A percentile compares a stretch with the other conserved stretches of the same genome.
These are phyloP conservation scores for Ditylenchus dipsaci DNA, from an alignment of 1,140 invertebrate genomes.

Conservation along the genomic window DNA sequence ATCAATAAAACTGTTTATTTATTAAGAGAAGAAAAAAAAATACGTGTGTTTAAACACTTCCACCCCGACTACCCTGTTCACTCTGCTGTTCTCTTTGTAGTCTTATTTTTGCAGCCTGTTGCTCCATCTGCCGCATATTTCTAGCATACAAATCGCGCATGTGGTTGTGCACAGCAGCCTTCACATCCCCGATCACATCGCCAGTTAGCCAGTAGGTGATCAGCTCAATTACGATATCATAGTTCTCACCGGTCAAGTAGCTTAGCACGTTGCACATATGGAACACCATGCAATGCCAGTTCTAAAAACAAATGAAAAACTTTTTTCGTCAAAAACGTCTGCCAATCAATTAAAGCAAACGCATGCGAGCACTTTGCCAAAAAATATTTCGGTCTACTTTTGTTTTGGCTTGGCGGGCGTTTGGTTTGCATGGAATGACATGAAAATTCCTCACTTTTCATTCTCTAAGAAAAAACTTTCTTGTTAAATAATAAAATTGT, in stretches of 20 bases:
- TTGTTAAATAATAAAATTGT: no score
- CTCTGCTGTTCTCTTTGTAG: neutral
- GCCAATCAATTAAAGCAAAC: no score
- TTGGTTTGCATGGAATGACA: no score
- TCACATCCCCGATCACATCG: slow-evolving; percentile 38
- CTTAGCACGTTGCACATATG: slow-evolving; percentile 43
- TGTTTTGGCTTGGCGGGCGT: no score
- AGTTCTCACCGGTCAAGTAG: slow-evolving; percentile 44
- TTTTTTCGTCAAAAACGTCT: no score
- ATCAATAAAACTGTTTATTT: no score
- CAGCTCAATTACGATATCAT: slow-evolving; percentile 36
- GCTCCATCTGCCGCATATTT: slow-evolving; percentile 23
- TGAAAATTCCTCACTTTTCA: no score
- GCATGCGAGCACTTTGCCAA: no score
- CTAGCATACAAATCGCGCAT: slow-evolving; percentile 25
- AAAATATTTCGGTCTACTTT: no score
- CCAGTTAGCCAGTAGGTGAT: slow-evolving; percentile 39
- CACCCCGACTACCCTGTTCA: neutral
- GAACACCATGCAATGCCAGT: slow-evolving; percentile 45
- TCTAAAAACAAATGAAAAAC: slow-evolving; percentile 21
- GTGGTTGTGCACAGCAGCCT: slow-evolving; percentile 30
- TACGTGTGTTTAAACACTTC: neutral
- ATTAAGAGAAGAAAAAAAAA: no score
- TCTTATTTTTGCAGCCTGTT: slow-evolving; percentile 14
- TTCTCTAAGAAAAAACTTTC: no score